Conservation (phyloP, 1,140 invertebrate species). For the Schlechtendalia chinensis region DNA sequence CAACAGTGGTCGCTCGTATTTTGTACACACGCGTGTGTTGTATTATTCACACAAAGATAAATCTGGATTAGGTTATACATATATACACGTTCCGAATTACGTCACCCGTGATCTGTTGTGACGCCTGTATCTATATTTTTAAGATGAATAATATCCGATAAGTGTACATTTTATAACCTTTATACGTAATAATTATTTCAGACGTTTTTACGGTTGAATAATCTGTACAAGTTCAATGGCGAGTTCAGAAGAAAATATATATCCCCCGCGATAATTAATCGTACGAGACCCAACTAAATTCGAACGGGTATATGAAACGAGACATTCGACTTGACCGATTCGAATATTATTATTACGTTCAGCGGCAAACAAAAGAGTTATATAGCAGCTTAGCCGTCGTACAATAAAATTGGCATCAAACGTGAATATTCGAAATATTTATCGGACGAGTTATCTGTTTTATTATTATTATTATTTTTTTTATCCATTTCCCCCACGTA, state of each 20-base stretch:
- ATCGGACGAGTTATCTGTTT: background rate
- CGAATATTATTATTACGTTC: no score
- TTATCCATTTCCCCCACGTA: constrained; percentile 18
- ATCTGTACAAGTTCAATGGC: no score
- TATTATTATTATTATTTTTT: constrained; percentile 14
- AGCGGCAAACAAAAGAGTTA: no score
- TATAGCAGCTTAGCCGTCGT: no score
- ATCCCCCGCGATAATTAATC: no score
- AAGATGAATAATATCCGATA: constrained; percentile 7
- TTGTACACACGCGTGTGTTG: no score
- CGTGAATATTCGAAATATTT: constrained; percentile 5
- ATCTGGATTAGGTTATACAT: constrained; percentile 13
- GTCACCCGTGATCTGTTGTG: background rate
- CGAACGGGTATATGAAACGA: no score
- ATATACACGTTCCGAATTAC: background rate
- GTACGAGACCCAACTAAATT: no score
- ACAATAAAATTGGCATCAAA: background rate
- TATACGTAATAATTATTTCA: no score
- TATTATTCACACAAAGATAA: background rate
- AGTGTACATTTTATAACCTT: background rate
- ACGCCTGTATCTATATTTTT: background rate
- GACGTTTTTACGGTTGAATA: no score
- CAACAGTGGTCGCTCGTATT: background rate
- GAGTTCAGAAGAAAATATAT: no score
- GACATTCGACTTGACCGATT: no score